phyloP scores from a whole-genome alignment of 2,888 invertebrate genomes.

The Plebejus melissa region DNA sequence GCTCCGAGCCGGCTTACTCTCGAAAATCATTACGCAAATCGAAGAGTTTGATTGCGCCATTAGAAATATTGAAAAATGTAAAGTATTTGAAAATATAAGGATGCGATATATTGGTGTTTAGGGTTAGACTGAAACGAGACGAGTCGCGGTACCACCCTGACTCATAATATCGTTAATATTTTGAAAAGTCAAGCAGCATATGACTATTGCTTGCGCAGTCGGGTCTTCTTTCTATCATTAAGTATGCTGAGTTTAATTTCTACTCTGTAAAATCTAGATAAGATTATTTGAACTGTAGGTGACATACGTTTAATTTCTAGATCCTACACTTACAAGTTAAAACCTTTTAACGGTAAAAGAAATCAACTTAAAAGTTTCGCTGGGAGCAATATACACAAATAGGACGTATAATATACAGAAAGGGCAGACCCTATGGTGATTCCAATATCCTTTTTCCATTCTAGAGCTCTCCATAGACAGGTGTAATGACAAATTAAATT shows the following conservation, averaged over 20 bases:
- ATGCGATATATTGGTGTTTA: neutral
- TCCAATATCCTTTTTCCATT: constrained; percentile 5
- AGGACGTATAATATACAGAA: neutral
- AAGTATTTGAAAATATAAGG: neutral
- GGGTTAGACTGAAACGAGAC: neutral
- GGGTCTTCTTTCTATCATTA: too few relatives aligned
- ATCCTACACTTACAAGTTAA: too few relatives aligned
- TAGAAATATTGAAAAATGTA: neutral
- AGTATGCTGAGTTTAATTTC: too few relatives aligned
- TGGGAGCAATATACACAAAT: neutral
- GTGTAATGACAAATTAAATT: constrained; percentile 18
- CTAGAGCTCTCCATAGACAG: neutral
- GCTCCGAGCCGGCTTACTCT: constrained; percentile 38
- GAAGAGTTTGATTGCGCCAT: neutral
- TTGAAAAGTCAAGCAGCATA: too few relatives aligned
- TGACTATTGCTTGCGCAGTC: too few relatives aligned
- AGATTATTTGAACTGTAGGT: too few relatives aligned
- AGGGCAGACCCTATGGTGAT: neutral
- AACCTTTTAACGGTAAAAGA: too few relatives aligned
- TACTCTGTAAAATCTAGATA: too few relatives aligned
- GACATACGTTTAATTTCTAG: too few relatives aligned
- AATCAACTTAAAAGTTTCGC: neutral
- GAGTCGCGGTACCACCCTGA: too few relatives aligned
- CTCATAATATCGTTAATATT: too few relatives aligned
- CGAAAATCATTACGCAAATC: constrained; percentile 37